phyloP scores from a whole-genome alignment of 1,140 invertebrate species.

The Caenorhabditis elegans region DNA sequence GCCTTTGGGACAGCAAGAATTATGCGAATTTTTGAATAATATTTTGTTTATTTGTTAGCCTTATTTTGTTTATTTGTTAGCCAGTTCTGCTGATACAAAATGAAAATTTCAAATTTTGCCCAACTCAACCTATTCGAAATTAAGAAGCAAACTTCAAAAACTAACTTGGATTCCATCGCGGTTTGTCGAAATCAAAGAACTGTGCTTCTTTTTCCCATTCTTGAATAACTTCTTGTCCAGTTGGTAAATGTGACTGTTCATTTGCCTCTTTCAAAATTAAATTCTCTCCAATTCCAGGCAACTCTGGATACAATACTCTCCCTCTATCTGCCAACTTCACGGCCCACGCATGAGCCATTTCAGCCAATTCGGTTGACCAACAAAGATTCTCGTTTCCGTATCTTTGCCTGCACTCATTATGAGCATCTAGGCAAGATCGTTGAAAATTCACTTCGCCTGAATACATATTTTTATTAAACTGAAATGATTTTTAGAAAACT shows the following conservation, averaged over 20 bases:
- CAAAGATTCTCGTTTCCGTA: conserved; percentile 32
- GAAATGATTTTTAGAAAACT: conserved; percentile 29
- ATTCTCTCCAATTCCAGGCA: conserved; percentile 66
- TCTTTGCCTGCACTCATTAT: conserved; percentile 58
- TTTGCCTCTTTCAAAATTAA: conserved; percentile 53
- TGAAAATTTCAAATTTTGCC: too few species aligned
- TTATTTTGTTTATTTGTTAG: not conserved
- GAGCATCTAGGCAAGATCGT: conserved; percentile 64
- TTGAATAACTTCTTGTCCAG: conserved; percentile 60
- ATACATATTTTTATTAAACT: conserved; percentile 18
- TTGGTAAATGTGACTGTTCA: conserved; percentile 60
- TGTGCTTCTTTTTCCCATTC: conserved; percentile 63
- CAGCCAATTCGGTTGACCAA: conserved; percentile 56
- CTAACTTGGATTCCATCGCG: conserved; percentile 60
- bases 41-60: too few species aligned
- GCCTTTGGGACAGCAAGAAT: too few species aligned
- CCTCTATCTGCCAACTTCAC: conserved; percentile 63
- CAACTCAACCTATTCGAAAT: too few species aligned
- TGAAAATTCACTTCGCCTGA: conserved; percentile 63
- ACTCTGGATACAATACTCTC: conserved; percentile 63
- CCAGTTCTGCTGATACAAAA: too few species aligned
- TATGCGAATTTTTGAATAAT: too few species aligned
- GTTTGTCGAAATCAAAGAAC: conserved; percentile 59
- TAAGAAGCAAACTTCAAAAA: too few species aligned
- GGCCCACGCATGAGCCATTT: conserved; percentile 65